phyloP scores from a whole-genome alignment of 2,113 vertebrate species.

The Aleadryas rufinucha region DNA sequence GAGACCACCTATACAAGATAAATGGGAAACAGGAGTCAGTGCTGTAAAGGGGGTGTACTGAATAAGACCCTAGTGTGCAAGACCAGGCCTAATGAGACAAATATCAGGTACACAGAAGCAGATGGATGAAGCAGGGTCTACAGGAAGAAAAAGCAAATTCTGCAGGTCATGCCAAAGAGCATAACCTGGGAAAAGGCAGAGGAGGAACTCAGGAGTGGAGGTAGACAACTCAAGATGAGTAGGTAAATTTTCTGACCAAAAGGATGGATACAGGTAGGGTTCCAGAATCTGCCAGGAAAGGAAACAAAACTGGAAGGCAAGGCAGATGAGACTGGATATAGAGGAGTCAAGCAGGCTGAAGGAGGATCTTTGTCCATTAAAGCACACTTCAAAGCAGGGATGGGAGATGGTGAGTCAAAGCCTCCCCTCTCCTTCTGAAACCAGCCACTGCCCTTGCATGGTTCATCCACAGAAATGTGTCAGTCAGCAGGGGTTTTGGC shows the following conservation, averaged over 20 bases:
- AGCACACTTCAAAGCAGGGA: neutral
- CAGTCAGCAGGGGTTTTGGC: neutral
- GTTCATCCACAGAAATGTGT: neutral
- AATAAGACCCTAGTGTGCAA: neutral
- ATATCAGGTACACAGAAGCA: neutral
- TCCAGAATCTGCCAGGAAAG: neutral
- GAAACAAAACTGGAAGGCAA: neutral
- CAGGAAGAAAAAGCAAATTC: neutral
- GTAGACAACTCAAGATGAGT: neutral
- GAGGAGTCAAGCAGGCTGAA: neutral
- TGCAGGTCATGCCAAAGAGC: neutral
- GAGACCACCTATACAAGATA: neutral
- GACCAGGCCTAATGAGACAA: no score
- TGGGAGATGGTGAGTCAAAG: neutral
- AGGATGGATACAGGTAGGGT: neutral
- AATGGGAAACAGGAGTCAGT: neutral
- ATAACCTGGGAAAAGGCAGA: neutral
- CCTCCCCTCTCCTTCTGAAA: neutral
- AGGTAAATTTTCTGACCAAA: neutral
- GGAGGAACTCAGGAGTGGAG: neutral
- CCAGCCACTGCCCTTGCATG: neutral
- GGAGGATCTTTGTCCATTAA: neutral
- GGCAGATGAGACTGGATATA: neutral
- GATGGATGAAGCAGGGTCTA: neutral
- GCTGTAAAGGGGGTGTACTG: neutral